Evolutionary conservation across 2,797 vertebrate genomes (phyloP).

Genomic region (Balearica regulorum): DNA sequence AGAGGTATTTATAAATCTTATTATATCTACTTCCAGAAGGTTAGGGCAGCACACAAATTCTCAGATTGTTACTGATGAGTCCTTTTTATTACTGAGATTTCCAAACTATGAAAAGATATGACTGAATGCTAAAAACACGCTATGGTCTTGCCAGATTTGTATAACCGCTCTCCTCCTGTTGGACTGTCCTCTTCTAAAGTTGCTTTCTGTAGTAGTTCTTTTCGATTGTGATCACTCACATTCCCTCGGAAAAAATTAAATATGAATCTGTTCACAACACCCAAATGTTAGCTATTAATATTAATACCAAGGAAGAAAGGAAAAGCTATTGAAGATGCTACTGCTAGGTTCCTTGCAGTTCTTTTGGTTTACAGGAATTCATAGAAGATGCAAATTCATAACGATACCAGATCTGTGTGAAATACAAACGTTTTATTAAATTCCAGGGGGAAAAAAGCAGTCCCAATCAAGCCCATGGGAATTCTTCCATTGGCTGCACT

Average conservation of each 20-base stretch:
- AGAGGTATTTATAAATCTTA: neutral
- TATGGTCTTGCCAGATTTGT: neutral
- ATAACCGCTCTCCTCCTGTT: neutral
- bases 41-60: neutral
- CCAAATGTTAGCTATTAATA: slow-evolving; percentile 57
- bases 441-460: neutral
- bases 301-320: slow-evolving; percentile 68
- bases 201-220: neutral
- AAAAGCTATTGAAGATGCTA: slow-evolving; percentile 66
- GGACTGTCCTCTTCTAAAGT: neutral
- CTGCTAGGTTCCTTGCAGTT: neutral
- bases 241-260: slow-evolving; percentile 50
- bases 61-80: neutral
- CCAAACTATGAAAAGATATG: neutral
- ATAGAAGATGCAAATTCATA: neutral
- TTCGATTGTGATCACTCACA: neutral
- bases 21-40: neutral
- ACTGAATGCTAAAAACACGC: neutral
- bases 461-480: neutral
- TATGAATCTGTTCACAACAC: slow-evolving; percentile 48
- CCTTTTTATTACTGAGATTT: neutral
- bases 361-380: neutral
- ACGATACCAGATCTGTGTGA: neutral
- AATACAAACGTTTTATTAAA: slow-evolving; percentile 14
- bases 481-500: slow-evolving; percentile 21